Base-by-base conservation (phyloP, 2,797 vertebrate genomes). In the Podargus strigoides region DNA sequence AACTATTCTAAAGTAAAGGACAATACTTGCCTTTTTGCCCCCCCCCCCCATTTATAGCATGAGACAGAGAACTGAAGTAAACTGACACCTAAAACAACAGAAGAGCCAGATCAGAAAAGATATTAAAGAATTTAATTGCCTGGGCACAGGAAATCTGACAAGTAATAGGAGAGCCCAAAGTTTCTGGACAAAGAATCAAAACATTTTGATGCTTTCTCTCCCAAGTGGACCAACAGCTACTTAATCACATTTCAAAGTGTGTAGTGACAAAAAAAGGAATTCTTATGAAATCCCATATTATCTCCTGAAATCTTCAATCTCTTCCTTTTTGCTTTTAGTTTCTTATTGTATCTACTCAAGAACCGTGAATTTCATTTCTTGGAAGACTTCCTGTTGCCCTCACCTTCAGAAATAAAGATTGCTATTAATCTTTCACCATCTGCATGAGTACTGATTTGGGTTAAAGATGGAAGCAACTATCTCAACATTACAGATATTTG, bases 401-500 rank as follows among this genome's bases (percentile, higher is more conserved):
- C 46, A 39, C 10, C 18, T 87, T 84, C 42, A 78, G 72, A 93
- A 78, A 52, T 26, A 52, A 74, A 34, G 34, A 28, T 0, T 36
- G 10, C 7, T 81, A 37, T 36, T 77, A 36, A 53, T 49, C 47
- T 60, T 28, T 42, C 66, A 68, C 55, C 44, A 68, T 55, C 62
- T 75, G 20, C n/a, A 79, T 21, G 19, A 84, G 52, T 26, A 78
- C 7, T 0, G 0, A 5, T 10, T 3, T 11, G 19, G 19, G n/a
- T 60, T 72, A 42, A 70, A 90, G 36, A 72, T 11, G 14, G 60
- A 80, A 77, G 37, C 20, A 75, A 50, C 58, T 47, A 42, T 4
- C 46, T 75, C 47, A 41, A 26, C 6, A 42, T 19, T 24, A 59
- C 6, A 70, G 0, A 2, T n/a, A 74, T 62, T 73, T 14, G 24